phyloP scores from a whole-genome alignment of 1,140 invertebrate genomes.

The Cotesia glomerata region DNA sequence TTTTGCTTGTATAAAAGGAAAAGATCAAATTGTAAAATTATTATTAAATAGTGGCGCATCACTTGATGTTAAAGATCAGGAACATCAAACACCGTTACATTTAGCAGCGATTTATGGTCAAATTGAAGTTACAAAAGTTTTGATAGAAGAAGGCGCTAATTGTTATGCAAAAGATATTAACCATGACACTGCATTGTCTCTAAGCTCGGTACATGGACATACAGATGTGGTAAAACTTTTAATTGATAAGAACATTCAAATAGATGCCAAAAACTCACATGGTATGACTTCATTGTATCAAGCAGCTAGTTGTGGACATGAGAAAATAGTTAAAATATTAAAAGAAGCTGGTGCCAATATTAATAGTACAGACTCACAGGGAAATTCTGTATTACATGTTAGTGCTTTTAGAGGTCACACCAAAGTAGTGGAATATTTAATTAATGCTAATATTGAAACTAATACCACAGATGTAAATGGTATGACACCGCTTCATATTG shows the following conservation, averaged over 20 bases:
- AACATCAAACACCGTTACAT: no score
- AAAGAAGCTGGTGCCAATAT: constrained; percentile 23
- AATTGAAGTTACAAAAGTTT: background rate
- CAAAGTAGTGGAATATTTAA: constrained; percentile 29
- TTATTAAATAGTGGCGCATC: no score
- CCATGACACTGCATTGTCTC: constrained; percentile 22
- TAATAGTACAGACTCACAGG: constrained; percentile 15
- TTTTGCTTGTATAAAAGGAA: no score
- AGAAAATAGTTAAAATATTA: constrained; percentile 26
- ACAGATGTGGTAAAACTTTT: constrained; percentile 29
- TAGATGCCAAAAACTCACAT: constrained; percentile 26
- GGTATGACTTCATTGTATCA: constrained; percentile 24
- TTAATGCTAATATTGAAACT: constrained; percentile 26
- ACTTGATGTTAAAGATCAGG: no score
- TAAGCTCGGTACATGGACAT: constrained; percentile 13
- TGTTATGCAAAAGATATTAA: background rate
- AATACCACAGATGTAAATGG: constrained; percentile 22
- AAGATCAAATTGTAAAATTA: no score
- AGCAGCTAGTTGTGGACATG: constrained; percentile 26
- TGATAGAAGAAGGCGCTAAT: background rate
- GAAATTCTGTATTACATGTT: constrained; percentile 27
- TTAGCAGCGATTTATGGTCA: no score
- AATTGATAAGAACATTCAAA: constrained; percentile 29
- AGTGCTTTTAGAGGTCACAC: constrained; percentile 26
- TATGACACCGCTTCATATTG: constrained; percentile 32